Conservation (phyloP, 2,797 vertebrate genomes). For the Huso huso region DNA sequence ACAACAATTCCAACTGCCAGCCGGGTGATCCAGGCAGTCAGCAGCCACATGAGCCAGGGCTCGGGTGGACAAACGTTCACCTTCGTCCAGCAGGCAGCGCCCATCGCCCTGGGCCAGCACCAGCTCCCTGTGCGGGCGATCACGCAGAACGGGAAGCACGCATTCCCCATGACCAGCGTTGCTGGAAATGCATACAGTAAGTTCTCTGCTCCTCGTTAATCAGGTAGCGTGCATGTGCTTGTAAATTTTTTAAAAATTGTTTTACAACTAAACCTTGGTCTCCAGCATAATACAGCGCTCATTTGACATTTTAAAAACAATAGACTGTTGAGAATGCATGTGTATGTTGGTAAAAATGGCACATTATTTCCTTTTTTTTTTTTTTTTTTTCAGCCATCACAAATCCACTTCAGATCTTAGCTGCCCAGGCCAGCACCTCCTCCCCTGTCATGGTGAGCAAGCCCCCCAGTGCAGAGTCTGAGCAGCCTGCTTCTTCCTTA, state of each 20-base stretch:
- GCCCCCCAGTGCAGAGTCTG: constrained; percentile 51
- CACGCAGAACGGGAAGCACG: constrained; percentile 88
- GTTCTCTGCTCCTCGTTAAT: background rate
- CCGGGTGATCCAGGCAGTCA: constrained; percentile 84
- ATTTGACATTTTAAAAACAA: too few species aligned
- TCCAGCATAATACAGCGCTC: too few species aligned
- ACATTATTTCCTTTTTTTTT: too few species aligned
- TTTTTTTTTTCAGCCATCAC: constrained; percentile 61
- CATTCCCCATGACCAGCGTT: constrained; percentile 62
- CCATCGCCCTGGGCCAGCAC: constrained; percentile 71
- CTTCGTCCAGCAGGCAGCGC: constrained; percentile 68
- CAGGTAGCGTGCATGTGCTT: background rate
- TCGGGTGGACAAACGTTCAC: constrained; percentile 64
- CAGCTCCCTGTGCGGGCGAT: constrained; percentile 79
- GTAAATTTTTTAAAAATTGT: background rate
- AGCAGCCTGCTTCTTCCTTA: constrained; percentile 45
- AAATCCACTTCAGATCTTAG: constrained; percentile 90
- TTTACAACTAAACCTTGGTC: too few species aligned
- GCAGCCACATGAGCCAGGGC: constrained; percentile 62
- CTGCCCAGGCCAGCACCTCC: constrained; percentile 90
- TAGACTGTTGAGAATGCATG: too few species aligned
- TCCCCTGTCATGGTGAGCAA: constrained; percentile 80
- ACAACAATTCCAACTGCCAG: constrained; percentile 67
- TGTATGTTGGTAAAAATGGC: too few species aligned
- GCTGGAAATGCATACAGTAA: constrained; percentile 72